Conservation (phyloP, 2,888 invertebrate species). For the Gymnosoma rotundatum region DNA sequence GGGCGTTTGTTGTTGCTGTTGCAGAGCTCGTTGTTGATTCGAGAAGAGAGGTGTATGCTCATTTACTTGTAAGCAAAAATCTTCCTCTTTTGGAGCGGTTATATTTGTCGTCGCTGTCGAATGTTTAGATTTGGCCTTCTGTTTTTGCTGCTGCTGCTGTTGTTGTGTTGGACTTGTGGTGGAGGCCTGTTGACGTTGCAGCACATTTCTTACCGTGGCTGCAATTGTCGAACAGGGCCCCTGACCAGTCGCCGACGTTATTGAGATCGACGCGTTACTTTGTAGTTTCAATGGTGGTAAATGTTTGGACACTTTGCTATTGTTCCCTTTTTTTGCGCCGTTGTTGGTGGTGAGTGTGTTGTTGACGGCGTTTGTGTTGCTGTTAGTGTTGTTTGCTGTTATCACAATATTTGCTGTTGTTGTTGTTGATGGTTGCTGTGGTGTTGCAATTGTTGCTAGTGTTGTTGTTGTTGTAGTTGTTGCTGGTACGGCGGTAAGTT, state of each 20-base stretch:
- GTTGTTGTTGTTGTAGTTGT: conserved; percentile 59
- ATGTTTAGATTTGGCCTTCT: conserved; percentile 62
- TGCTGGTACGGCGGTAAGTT: conserved; percentile 75
- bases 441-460: conserved; percentile 11
- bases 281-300: conserved; percentile 70
- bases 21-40: conserved; percentile 49
- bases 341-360: conserved; percentile 24
- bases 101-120: conserved; percentile 68
- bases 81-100: conserved; percentile 69
- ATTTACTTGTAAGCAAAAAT: conserved; percentile 73
- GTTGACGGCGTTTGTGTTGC: conserved; percentile 14
- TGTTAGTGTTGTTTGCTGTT: conserved; percentile 20
- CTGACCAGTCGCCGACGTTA: conserved; percentile 55
- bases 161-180: conserved; percentile 65
- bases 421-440: conserved; percentile 29
- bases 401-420: conserved; percentile 17
- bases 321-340: conserved; percentile 54
- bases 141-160: conserved; percentile 57
- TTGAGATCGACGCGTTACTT: conserved; percentile 43
- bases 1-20: conserved; percentile 30
- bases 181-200: conserved; percentile 77
- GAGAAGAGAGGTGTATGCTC: conserved; percentile 77
- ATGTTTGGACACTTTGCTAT: conserved; percentile 61
- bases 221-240: conserved; percentile 71
- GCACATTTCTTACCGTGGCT: conserved; percentile 74